Evolutionary conservation across 2,797 vertebrate species (phyloP).

Genomic region (Urosaurus nigricauda): DNA sequence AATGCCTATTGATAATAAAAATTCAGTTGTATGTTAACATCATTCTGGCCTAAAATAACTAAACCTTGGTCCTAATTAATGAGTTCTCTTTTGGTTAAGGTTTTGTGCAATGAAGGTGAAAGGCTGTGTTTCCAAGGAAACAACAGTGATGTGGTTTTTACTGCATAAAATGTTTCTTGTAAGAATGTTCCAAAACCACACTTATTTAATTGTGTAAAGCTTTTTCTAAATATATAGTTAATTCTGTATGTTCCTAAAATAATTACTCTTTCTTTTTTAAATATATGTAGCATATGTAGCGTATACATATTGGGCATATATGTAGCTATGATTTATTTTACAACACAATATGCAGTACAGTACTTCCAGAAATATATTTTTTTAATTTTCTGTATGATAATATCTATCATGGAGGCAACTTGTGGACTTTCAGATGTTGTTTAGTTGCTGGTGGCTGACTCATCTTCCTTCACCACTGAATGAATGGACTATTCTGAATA

Average conservation of each 20-base stretch:
- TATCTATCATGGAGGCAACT: neutral
- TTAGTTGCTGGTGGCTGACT: too few species aligned
- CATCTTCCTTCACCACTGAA: neutral
- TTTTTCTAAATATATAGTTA: constrained; percentile 46
- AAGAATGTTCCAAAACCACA: constrained; percentile 67
- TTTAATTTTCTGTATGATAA: neutral
- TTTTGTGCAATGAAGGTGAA: constrained; percentile 73
- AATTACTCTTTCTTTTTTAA: neutral
- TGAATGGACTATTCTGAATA: neutral
- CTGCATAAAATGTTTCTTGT: constrained; percentile 68
- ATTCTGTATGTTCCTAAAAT: neutral
- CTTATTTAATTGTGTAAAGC: constrained; percentile 36
- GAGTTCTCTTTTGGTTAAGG: constrained; percentile 72
- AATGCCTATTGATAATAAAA: constrained; percentile 58
- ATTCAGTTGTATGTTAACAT: constrained; percentile 58
- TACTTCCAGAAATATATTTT: neutral
- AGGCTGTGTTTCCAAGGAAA: constrained; percentile 85
- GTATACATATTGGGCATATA: too few species aligned
- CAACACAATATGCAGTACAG: neutral
- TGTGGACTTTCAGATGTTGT: neutral
- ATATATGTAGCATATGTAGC: too few species aligned
- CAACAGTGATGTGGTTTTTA: constrained; percentile 70
- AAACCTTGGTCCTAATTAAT: constrained; percentile 69
- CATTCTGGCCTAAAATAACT: constrained; percentile 74
- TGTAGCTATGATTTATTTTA: neutral